Evolutionary conservation across 1,140 invertebrate species (phyloP).

Genomic region (Ericerus pela): DNA sequence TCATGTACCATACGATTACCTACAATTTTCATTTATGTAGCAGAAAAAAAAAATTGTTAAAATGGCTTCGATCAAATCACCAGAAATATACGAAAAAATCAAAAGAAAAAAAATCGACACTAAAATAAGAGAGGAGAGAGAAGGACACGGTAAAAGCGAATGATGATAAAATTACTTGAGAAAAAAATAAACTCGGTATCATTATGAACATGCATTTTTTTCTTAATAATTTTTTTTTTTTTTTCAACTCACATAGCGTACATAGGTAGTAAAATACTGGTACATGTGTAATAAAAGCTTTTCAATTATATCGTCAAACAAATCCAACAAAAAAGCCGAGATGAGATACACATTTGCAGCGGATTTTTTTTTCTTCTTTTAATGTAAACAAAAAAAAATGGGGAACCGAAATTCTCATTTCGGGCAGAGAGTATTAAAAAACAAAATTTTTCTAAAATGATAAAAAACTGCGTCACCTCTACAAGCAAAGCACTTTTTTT

Average conservation of each 20-base stretch:
- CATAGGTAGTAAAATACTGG: slow-evolving; percentile 11
- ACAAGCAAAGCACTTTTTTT: slow-evolving; percentile 4
- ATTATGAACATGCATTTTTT: slow-evolving; percentile 12
- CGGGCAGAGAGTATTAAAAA: too few species aligned
- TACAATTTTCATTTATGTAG: too few species aligned
- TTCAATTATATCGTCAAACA: slow-evolving; percentile 9
- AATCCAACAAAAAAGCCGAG: slow-evolving; percentile 9
- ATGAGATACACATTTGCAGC: slow-evolving; percentile 11
- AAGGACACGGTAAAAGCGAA: slow-evolving; percentile 12
- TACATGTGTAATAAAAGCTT: slow-evolving; percentile 11
- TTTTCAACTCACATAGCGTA: slow-evolving; percentile 7
- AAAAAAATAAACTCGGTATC: slow-evolving; percentile 10
- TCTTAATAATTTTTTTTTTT: too few species aligned
- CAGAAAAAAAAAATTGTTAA: too few species aligned
- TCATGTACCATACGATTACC: too few species aligned
- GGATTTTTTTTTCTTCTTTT: background rate
- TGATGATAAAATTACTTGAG: background rate
- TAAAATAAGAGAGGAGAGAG: too few species aligned
- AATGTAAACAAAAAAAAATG: background rate
- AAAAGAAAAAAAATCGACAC: background rate
- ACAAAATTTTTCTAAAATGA: slow-evolving; percentile 3
- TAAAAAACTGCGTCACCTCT: slow-evolving; percentile 10
- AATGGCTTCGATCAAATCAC: too few species aligned
- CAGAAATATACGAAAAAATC: background rate
- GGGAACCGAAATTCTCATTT: slow-evolving; percentile 2